Evolutionary conservation across 2,888 invertebrate species (phyloP).

Genomic region (Melieria crassipennis): DNA sequence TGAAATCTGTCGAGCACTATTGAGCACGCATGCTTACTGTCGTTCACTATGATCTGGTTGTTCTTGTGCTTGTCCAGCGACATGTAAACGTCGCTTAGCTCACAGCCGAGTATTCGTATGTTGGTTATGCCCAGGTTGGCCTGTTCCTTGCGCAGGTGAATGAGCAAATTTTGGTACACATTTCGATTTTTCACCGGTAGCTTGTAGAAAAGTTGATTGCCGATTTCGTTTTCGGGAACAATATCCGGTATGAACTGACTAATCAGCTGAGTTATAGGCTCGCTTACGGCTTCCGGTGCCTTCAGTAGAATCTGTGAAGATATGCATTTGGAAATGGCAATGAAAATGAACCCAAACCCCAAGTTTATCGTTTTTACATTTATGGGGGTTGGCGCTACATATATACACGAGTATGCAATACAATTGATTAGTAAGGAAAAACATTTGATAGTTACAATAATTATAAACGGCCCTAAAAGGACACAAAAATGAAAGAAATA

Average conservation of each 20-base stretch:
- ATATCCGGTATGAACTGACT: constrained; percentile 40
- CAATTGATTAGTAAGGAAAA: too few species aligned
- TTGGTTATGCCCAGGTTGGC: constrained; percentile 49
- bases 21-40: constrained; percentile 47
- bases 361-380: too few species aligned
- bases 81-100: constrained; percentile 54
- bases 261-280: constrained; percentile 50
- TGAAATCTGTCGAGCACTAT: not conserved
- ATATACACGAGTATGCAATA: too few species aligned
- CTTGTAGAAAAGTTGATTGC: constrained; percentile 51
- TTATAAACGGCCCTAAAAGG: too few species aligned
- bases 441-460: too few species aligned
- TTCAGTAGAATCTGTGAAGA: constrained; percentile 18
- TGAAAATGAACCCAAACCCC: too few species aligned
- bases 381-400: too few species aligned
- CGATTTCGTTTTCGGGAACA: constrained; percentile 54
- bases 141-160: constrained; percentile 50
- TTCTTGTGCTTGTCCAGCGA: constrained; percentile 45
- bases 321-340: not conserved
- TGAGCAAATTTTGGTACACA: constrained; percentile 48
- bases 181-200: constrained; percentile 39
- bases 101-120: constrained; percentile 48
- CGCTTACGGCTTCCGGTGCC: constrained; percentile 38
- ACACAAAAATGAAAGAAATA: too few species aligned
- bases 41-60: constrained; percentile 50